A percentile compares a stretch with the other conserved stretches of the same genome.
These are phyloP conservation scores for Sparus aurata DNA, from an alignment of 2,797 vertebrate species.

Conservation along the genomic window DNA sequence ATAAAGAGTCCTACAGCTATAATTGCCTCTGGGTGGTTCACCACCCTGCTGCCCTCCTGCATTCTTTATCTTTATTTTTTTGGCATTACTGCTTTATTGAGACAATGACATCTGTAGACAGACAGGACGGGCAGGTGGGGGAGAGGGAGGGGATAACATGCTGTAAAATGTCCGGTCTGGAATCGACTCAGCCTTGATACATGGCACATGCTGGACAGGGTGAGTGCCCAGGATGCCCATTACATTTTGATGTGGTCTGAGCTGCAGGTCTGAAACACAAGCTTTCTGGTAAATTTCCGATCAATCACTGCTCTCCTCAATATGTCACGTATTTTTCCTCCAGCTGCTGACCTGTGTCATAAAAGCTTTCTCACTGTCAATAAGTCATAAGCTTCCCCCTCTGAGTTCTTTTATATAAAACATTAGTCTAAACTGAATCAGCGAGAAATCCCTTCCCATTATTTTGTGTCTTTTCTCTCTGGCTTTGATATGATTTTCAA, in stretches of 20 bases:
- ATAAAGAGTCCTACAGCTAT: not conserved
- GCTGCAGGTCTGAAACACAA: not conserved
- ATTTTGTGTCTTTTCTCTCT: not conserved
- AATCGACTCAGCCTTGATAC: too few relatives aligned
- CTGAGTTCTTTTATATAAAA: constrained; percentile 7
- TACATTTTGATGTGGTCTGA: not conserved
- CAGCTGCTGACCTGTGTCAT: not conserved
- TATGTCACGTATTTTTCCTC: constrained; percentile 11
- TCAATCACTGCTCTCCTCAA: not conserved
- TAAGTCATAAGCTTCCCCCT: constrained; percentile 14
- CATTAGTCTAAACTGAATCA: constrained; percentile 14
- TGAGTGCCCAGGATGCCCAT: too few relatives aligned
- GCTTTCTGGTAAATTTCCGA: not conserved
- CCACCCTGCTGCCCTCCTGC: not conserved
- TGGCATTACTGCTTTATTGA: too few relatives aligned
- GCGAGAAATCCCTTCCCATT: not conserved
- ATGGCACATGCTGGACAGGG: too few relatives aligned
- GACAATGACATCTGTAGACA: too few relatives aligned
- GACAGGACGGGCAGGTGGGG: too few relatives aligned
- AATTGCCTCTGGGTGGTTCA: not conserved
- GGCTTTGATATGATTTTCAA: not conserved
- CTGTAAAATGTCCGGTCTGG: too few relatives aligned
- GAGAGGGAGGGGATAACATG: too few relatives aligned
- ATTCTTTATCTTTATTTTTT: not conserved
- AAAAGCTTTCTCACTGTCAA: constrained; percentile 14